A percentile compares a stretch with the other conserved stretches of the same genome.
phyloP scores from a whole-genome alignment of 2,113 vertebrate species.

The rat (Rattus norvegicus) region GRCr8 NC_086020.1:62115501-62116000 shows the following conservation, averaged over 20 bases:
- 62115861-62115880: neutral
- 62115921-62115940: neutral
- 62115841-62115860: neutral
- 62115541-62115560: neutral
- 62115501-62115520: neutral
- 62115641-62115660: too few relatives aligned
- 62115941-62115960: neutral
- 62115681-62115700: neutral
- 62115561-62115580: neutral
- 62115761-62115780: neutral
- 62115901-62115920: neutral
- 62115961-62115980: slow-evolving; percentile 5
- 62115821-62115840: neutral
- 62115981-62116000: neutral
- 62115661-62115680: neutral
- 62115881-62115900: neutral
- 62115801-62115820: too few relatives aligned
- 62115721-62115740: neutral
- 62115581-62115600: neutral
- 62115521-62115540: neutral
- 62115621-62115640: too few relatives aligned
- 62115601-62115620: too few relatives aligned
- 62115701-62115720: neutral
- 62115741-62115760: neutral
- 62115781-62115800: too few relatives aligned